These are phyloP conservation scores for Meriones psammophilus DNA, from an alignment of 2,797 vertebrate species.

Conservation along the genomic window DNA sequence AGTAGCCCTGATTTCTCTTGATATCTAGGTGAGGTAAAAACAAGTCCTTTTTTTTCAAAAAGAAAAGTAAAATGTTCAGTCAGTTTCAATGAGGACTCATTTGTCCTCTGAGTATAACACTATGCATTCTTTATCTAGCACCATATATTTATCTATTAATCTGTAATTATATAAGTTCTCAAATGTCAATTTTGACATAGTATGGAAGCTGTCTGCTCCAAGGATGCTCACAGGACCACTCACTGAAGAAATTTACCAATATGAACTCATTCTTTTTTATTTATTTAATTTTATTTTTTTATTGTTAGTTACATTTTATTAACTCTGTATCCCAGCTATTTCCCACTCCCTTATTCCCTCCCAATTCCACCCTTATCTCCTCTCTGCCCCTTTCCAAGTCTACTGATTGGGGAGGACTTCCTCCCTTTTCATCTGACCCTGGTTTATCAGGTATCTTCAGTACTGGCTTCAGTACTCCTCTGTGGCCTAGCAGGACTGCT, in stretches of 20 bases:
- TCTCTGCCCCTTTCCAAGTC: too few relatives aligned
- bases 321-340: too few relatives aligned
- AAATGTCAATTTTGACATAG: not conserved
- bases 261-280: not conserved
- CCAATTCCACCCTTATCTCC: too few relatives aligned
- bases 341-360: too few relatives aligned
- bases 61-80: not conserved
- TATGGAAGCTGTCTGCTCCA: not conserved
- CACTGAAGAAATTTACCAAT: not conserved
- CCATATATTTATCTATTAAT: not conserved
- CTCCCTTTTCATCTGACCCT: too few relatives aligned
- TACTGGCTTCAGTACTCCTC: too few relatives aligned
- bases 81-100: rapidly evolving
- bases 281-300: too few relatives aligned
- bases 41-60: not conserved
- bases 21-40: not conserved
- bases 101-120: not conserved
- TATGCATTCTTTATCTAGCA: not conserved
- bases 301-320: too few relatives aligned
- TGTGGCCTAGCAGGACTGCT: too few relatives aligned
- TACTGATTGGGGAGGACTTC: too few relatives aligned
- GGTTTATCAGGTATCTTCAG: too few relatives aligned
- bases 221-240: not conserved
- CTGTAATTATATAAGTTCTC: not conserved
- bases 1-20: not conserved